Evolutionary conservation across 2,797 vertebrate genomes (phyloP).

Genomic region (Tokudaia tokunoshimensis): DNA sequence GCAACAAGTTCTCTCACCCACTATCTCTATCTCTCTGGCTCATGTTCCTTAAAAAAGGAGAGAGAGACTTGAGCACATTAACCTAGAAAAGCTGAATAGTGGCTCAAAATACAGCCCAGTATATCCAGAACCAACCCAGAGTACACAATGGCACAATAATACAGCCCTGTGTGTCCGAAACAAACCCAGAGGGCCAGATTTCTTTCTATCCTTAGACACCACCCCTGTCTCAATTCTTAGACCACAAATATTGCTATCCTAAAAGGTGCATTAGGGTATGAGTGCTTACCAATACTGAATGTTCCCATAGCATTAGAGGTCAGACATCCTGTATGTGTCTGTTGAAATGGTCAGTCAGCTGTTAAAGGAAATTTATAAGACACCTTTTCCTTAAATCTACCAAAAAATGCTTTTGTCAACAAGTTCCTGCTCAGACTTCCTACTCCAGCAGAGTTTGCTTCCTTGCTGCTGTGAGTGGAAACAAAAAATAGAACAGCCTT

Average conservation of each 20-base stretch:
- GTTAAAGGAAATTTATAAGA: slow-evolving; percentile 40
- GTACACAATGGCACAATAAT: not conserved
- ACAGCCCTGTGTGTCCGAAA: not conserved
- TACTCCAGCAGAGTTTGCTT: not conserved
- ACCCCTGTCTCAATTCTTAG: not conserved
- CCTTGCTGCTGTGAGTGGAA: slow-evolving; percentile 21
- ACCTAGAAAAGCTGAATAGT: not conserved
- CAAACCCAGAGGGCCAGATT: slow-evolving; percentile 34
- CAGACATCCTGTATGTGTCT: not conserved
- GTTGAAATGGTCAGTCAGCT: not conserved
- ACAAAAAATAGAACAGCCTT: slow-evolving; percentile 42
- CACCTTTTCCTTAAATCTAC: slow-evolving; percentile 47
- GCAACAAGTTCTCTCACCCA: not conserved
- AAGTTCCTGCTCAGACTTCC: slow-evolving; percentile 43
- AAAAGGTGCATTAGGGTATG: not conserved
- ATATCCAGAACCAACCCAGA: slow-evolving; percentile 42
- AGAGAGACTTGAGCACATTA: not conserved
- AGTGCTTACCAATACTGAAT: not conserved
- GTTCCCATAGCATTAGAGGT: not conserved
- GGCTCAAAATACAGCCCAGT: not conserved
- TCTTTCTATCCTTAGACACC: not conserved
- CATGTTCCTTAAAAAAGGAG: not conserved
- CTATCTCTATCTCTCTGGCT: not conserved
- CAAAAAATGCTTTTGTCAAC: slow-evolving; percentile 52
- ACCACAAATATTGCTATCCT: not conserved